phyloP scores from a whole-genome alignment of 1,140 invertebrate genomes.

The Amyelois transitella region DNA sequence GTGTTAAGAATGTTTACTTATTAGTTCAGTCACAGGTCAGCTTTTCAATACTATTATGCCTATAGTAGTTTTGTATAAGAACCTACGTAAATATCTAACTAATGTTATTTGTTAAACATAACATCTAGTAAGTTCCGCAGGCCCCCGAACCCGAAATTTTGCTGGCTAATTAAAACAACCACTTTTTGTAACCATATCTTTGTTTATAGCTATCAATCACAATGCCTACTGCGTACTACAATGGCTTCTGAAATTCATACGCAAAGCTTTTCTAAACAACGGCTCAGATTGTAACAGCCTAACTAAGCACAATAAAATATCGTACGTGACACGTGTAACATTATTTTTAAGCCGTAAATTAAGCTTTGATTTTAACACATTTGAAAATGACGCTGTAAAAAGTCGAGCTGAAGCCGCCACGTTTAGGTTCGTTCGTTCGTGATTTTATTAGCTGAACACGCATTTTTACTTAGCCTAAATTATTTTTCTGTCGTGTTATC shows the following conservation, averaged over 20 bases:
- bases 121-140: no score
- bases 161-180: no score
- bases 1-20: no score
- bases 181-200: slow-evolving; percentile 20
- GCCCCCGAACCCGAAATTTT: neutral
- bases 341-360: slow-evolving; percentile 1
- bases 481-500: no score
- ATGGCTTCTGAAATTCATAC: slow-evolving; percentile 2
- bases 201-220: slow-evolving; percentile 29
- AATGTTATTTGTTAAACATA: no score
- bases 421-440: neutral
- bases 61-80: no score
- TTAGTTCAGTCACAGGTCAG: no score
- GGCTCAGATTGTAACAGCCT: slow-evolving; percentile 8
- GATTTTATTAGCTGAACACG: neutral
- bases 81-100: no score
- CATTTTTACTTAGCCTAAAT: no score
- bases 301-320: slow-evolving; percentile 6
- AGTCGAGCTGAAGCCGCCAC: neutral
- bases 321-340: slow-evolving; percentile 19
- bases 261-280: slow-evolving; percentile 26
- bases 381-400: neutral
- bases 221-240: neutral
- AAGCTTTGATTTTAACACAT: neutral
- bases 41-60: no score